Conservation (phyloP, 1,140 invertebrate species). For the Ceratosolen fusciceps region DNA sequence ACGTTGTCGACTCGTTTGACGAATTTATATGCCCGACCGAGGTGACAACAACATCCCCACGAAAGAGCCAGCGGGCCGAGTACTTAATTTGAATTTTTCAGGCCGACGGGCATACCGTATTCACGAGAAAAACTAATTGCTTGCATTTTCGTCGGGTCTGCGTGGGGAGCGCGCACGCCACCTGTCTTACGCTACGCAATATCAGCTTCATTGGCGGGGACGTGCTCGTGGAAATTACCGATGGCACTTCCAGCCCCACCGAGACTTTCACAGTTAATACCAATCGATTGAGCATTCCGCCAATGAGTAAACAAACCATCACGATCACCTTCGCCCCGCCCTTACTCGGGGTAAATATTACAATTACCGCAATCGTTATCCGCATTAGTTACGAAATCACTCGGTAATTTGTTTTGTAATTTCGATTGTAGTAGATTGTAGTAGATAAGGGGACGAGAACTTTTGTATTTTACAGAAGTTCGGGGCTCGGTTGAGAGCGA, state of each 20-base stretch:
- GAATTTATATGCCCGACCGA: conserved; percentile 55
- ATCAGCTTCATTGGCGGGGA: conserved; percentile 1
- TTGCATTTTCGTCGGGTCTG: conserved; percentile 28
- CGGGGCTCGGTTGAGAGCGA: conserved; percentile 50
- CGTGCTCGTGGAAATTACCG: conserved; percentile 52
- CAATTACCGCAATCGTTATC: too few relatives aligned
- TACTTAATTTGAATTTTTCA: neutral
- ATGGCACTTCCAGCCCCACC: neutral
- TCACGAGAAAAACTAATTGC: neutral
- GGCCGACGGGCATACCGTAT: conserved; percentile 18
- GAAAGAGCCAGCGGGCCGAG: too few relatives aligned
- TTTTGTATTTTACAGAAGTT: conserved; percentile 43
- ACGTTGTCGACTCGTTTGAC: conserved; percentile 55
- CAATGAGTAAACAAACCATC: conserved; percentile 55
- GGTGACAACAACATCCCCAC: conserved; percentile 47
- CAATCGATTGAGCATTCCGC: conserved; percentile 48
- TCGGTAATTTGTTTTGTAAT: neutral
- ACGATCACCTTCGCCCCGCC: conserved; percentile 56
- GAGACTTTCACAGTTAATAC: conserved; percentile 55
- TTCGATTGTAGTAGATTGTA: too few relatives aligned
- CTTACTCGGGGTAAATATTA: conserved; percentile 52
- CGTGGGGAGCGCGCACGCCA: neutral
- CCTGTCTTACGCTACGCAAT: neutral
- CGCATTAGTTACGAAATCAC: neutral
- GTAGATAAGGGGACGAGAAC: too few relatives aligned